phyloP scores from a whole-genome alignment of 2,797 vertebrate genomes.

The Kryptopterus vitreolus region DNA sequence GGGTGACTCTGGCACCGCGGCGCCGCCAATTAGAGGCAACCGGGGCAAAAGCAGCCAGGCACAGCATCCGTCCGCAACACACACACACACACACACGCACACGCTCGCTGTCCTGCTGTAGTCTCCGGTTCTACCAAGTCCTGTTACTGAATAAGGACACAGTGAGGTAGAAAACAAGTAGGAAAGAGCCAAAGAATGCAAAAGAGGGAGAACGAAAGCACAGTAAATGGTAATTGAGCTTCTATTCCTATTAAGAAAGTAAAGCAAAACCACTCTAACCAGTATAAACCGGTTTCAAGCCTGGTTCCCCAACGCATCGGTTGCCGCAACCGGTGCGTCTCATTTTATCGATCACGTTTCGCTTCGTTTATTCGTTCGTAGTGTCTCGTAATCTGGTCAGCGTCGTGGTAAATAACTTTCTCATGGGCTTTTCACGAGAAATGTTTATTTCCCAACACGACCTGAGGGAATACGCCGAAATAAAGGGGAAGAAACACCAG shows the following conservation, averaged over 20 bases:
- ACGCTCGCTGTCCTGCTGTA: constrained; percentile 12
- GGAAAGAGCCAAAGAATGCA: constrained; percentile 28
- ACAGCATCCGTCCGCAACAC: constrained; percentile 35
- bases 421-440: too few species aligned
- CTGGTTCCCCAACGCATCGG: too few species aligned
- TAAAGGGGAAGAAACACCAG: too few species aligned
- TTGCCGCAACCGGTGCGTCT: too few species aligned
- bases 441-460: too few species aligned
- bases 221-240: not conserved
- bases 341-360: too few species aligned
- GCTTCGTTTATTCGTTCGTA: too few species aligned
- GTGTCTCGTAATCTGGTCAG: too few species aligned
- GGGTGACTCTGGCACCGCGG: constrained; percentile 58
- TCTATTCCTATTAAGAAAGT: not conserved
- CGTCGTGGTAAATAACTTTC: too few species aligned
- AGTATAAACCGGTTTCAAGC: not conserved
- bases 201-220: not conserved
- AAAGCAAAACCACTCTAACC: not conserved
- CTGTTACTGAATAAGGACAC: constrained; percentile 49
- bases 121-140: constrained; percentile 40
- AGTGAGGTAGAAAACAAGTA: constrained; percentile 17
- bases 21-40: constrained; percentile 69
- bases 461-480: too few species aligned
- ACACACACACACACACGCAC: constrained; percentile 25
- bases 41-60: constrained; percentile 48